Evolutionary conservation across 2,797 vertebrate species (phyloP), one percentile per base, ranked within the genome.

Genomic region (Pitangus sulphuratus): DNA sequence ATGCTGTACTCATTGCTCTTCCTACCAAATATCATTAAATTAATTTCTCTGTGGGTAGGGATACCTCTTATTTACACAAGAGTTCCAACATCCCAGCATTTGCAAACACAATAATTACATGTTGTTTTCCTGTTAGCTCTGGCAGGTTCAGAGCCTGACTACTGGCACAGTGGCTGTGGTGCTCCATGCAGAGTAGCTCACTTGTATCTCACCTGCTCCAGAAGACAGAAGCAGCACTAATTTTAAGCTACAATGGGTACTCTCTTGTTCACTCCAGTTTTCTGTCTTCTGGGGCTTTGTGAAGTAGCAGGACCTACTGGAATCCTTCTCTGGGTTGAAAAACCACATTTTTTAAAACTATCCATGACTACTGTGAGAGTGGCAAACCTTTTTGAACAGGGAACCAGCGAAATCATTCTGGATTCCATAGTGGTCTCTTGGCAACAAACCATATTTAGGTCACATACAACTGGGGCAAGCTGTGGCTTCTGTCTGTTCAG

Each of bases 81-180:
- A 91, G 75, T 40, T 60, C 78, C 37, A 75, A 21, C 40, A 80
- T 53, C 45, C n/a, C 48, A 50, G 39, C 30, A 30, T 93, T 57
- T 94, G 69, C 78, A 93, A 93, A 44, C 76, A 71, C 37, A 71
- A 22, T 45, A 78, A 86, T 91, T 78, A 12, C n/a, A 35, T 28
- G 60, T 25, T 17, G 5, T 71, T 91, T 60, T 83, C 53, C 65
- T 69, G 25, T 68, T 88, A 40, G 60, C 9, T 70, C 84, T 61
- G 65, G 33, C 28, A 56, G 56, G 64, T 62, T 87, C 2, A 25
- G 70, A 79, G 70, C 37, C 78, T 54, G 53, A 31, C 37, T 33
- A 13, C 69, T 19, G 58, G 56, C 90, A 65, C 0, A 0, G 37
- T 44, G 62, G 19, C 54, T 74, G 60, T 9, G 5, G n/a, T 65